Conservation (phyloP, 2,888 invertebrate genomes). For the Dryococelus australis region DNA sequence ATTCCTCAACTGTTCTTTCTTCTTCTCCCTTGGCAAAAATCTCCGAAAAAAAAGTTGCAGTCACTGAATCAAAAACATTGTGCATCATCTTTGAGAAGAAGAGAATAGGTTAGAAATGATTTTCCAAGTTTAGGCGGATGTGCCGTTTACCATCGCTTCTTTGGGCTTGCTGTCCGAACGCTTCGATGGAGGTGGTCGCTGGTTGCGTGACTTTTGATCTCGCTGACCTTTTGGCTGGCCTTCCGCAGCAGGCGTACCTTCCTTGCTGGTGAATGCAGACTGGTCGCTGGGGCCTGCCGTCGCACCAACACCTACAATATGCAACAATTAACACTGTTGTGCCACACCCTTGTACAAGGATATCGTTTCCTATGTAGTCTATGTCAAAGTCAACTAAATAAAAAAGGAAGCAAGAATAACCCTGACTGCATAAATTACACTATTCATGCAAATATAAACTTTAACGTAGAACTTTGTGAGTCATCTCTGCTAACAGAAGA, state of each 20-base stretch:
- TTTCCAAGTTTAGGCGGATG: constrained; percentile 58
- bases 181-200: constrained; percentile 47
- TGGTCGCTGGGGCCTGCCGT: constrained; percentile 53
- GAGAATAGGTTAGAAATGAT: constrained; percentile 20
- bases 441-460: too few relatives aligned
- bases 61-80: constrained; percentile 25
- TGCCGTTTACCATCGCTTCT: constrained; percentile 73
- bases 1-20: not conserved
- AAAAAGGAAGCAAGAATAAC: too few relatives aligned
- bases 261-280: constrained; percentile 54
- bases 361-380: too few relatives aligned
- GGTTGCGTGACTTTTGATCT: constrained; percentile 55
- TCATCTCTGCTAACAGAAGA: too few relatives aligned
- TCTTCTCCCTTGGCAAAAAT: not conserved
- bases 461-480: too few relatives aligned
- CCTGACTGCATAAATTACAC: too few relatives aligned
- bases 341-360: too few relatives aligned
- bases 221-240: constrained; percentile 55
- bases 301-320: constrained; percentile 47
- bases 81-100: constrained; percentile 29
- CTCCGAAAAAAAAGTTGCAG: constrained; percentile 10
- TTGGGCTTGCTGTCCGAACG: constrained; percentile 64
- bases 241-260: constrained; percentile 53
- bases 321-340: not conserved
- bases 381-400: too few relatives aligned